Evolutionary conservation across 2,888 invertebrate genomes (phyloP), one percentile per base, ranked within the genome.

Genomic region (Aphodius granarius): DNA sequence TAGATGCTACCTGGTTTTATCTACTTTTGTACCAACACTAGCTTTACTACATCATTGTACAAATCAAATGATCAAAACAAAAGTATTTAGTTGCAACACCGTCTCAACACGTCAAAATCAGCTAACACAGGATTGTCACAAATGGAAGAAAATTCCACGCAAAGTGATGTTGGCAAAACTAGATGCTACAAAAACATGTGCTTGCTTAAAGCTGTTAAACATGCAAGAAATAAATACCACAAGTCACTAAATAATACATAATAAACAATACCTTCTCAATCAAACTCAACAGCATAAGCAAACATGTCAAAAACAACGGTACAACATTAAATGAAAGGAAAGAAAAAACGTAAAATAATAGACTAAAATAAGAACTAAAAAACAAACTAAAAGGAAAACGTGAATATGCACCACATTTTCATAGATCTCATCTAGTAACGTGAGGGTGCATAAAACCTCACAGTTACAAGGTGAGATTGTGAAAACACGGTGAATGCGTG

Each of bases 391-490:
- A 19, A 65, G 19, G 19, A 19, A 65, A 76, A 74, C 73, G 76
- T 74, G 74, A 72, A 74, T 71, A 72, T 76, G 68, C 88, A 88
- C 89, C 87, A 88, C 89, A 88, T 90, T 91, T 68, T 89, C 90
- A 92, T 91, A 91, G 92, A 94, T 92, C 95, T 92, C 95, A 94
- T 91, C 91, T 91, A 92, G 94, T 93, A 94, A 93, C 93, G 93
- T 94, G 94, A 94, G 94, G 90, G 85, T 85, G 81, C 80, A 81
- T 84, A 86, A 84, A 83, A 89, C 91, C 96, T 95, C 97, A 96
- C 95, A 95, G 95, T 97, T 97, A 97, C 97, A 95, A 94, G 94
- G 95, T 97, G 97, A 97, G 97, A 97, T 97, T 97, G 94, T 91
- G 92, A 92, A 91, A 92, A 90, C 89, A 89, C 87, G 89, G 84